Evolutionary conservation across 2,797 vertebrate species (phyloP), one percentile per base, ranked within the genome.

Genomic region (Diglossa cyanea): DNA sequence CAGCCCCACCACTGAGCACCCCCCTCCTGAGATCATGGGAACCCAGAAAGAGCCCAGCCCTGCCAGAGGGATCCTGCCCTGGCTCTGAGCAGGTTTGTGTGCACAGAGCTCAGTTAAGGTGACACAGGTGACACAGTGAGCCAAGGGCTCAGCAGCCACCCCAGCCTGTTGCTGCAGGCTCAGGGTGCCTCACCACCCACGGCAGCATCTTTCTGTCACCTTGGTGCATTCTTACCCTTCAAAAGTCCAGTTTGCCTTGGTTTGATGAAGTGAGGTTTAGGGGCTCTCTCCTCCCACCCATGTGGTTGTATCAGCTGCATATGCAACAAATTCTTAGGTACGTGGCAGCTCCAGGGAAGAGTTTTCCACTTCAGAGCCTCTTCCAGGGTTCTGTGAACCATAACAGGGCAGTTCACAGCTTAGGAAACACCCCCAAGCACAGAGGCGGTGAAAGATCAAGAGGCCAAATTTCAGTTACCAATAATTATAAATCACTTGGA

Each of bases 71-170:
- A n/a, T 7, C 15, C n/a, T 37, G 9, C 8, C 40, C n/a, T 70
- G 12, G 2, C 18, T 10, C 21, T 28, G 28, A 8, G 37, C 58
- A 40, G 17, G 3, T 20, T 20, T 20, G 53, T 72, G 44, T 10
- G 42, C 58, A 3, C 25, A 35, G 28, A 42, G 33, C 35, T 66
- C 61, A 13, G 62, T 2, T 1, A 11, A 30, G 11, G 10, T 1
- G 33, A 10, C 58, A 9, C 1, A 11, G 71, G 11, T 2, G 33
- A 14, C 16, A 35, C 3, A 2, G 47, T 1, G 12, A 0, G 10
- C 13, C 9, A 9, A 40, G 68, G 51, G 57, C 31, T 40, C 24
- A 0, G 53, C n/a, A 33, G 57, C 54, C 77, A 51, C 6, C 15
- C 4, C 18, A 42, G 58, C 21, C 40, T 3, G 1, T 0, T 7